Conservation (phyloP, 2,113 vertebrate species). For the Buteo buteo region DNA sequence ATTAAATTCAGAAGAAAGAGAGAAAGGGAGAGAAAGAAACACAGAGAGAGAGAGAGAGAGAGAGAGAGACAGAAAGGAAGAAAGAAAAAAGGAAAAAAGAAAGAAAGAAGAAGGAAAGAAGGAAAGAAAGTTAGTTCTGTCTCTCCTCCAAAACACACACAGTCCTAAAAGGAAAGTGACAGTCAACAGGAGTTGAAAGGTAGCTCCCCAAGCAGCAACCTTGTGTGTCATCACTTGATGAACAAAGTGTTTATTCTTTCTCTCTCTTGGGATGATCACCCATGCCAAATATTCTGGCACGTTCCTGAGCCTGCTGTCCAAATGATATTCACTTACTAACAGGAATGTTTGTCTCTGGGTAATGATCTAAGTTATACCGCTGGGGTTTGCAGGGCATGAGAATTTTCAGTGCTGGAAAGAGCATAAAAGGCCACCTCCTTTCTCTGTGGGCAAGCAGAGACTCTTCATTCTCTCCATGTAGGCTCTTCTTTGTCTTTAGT, state of each 20-base stretch:
- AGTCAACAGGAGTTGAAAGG: not conserved
- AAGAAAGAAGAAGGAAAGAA: too few relatives aligned
- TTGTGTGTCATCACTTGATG: not conserved
- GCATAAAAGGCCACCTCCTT: conserved; percentile 42
- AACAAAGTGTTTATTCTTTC: conserved; percentile 50
- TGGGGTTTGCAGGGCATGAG: conserved; percentile 70
- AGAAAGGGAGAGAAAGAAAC: not conserved
- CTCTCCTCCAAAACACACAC: not conserved
- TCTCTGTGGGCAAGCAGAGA: conserved; percentile 26
- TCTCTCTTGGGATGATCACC: not conserved
- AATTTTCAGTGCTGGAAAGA: conserved; percentile 59
- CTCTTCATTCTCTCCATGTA: conserved; percentile 22
- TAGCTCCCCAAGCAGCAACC: not conserved
- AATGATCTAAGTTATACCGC: conserved; percentile 26
- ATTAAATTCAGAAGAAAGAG: not conserved
- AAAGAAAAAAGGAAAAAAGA: too few relatives aligned
- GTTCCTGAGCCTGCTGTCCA: conserved; percentile 23
- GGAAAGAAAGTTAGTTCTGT: not conserved
- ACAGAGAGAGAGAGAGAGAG: too few relatives aligned
- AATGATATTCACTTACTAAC: conserved; percentile 33
- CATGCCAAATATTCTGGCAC: conserved; percentile 33
- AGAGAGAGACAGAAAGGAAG: too few relatives aligned
- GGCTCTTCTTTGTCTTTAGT: conserved; percentile 54
- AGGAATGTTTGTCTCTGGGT: conserved; percentile 52
- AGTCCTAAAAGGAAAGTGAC: not conserved